Conservation (phyloP, 2,888 invertebrate species). For the Atethmia centrago region DNA sequence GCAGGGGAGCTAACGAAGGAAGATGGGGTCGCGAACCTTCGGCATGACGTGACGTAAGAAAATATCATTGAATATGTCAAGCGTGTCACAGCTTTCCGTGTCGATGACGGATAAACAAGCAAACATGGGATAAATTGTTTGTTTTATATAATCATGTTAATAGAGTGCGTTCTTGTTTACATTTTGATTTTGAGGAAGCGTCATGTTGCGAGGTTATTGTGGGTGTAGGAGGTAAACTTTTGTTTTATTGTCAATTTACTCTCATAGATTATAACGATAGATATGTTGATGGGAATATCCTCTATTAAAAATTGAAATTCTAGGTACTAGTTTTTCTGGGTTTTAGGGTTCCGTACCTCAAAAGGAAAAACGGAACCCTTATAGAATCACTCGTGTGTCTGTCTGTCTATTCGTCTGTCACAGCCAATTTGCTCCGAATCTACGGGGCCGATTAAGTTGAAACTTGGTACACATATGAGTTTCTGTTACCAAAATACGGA, state of each 20-base stretch:
- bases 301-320: too few species aligned
- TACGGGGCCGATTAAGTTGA: too few species aligned
- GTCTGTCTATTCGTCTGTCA: too few species aligned
- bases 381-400: too few species aligned
- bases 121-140: conserved; percentile 61
- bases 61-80: conserved; percentile 71
- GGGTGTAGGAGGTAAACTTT: neutral
- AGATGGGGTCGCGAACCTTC: conserved; percentile 54
- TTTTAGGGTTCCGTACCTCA: too few species aligned
- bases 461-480: too few species aligned
- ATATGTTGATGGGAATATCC: neutral
- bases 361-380: too few species aligned
- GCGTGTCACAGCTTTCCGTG: conserved; percentile 56
- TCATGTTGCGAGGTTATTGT: neutral
- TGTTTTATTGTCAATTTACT: neutral
- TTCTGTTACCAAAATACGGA: too few species aligned
- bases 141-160: conserved; percentile 60
- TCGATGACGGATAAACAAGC: conserved; percentile 60
- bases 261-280: neutral
- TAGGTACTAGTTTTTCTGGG: too few species aligned
- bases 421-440: too few species aligned
- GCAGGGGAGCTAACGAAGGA: conserved; percentile 86
- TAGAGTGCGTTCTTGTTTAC: conserved; percentile 48
- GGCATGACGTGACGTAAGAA: conserved; percentile 74
- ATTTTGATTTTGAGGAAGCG: conserved; percentile 18